Conservation (phyloP, 2,888 invertebrate species). For the Philaethria dido region DNA sequence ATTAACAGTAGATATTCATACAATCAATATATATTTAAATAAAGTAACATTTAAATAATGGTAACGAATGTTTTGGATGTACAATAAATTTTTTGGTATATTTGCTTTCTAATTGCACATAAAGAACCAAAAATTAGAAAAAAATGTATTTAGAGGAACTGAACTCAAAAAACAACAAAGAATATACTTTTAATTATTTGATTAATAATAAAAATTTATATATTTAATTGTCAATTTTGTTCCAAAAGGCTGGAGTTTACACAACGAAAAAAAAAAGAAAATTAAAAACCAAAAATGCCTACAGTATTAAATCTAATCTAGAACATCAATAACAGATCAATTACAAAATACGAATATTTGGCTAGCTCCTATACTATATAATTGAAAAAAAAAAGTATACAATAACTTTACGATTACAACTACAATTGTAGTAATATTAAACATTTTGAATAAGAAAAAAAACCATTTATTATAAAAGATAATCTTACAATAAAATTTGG, state of each 20-base stretch:
- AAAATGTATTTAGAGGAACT: conserved; percentile 11
- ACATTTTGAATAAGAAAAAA: conserved; percentile 24
- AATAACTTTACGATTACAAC: conserved; percentile 21
- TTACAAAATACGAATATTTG: neutral
- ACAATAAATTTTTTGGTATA: conserved; percentile 15
- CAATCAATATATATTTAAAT: neutral
- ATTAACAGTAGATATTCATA: conserved; percentile 17
- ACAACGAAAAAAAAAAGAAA: neutral
- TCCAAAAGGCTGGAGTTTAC: neutral
- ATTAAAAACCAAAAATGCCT: no score
- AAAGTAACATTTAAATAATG: conserved; percentile 13
- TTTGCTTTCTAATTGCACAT: conserved; percentile 13
- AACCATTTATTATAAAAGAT: conserved; percentile 22
- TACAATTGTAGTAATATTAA: conserved; percentile 12
- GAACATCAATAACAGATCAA: neutral
- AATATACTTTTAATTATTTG: neutral
- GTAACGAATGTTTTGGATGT: conserved; percentile 20
- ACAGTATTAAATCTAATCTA: neutral
- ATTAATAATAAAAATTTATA: neutral
- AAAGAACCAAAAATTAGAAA: neutral
- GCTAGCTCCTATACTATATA: conserved; percentile 2
- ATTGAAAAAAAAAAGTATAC: neutral
- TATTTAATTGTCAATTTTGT: neutral
- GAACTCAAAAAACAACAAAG: conserved; percentile 11
- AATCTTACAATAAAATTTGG: conserved; percentile 39